These are phyloP conservation scores for Mesorhabditis sp. DNA, from an alignment of 2,888 invertebrate genomes.

Conservation along the genomic window DNA sequence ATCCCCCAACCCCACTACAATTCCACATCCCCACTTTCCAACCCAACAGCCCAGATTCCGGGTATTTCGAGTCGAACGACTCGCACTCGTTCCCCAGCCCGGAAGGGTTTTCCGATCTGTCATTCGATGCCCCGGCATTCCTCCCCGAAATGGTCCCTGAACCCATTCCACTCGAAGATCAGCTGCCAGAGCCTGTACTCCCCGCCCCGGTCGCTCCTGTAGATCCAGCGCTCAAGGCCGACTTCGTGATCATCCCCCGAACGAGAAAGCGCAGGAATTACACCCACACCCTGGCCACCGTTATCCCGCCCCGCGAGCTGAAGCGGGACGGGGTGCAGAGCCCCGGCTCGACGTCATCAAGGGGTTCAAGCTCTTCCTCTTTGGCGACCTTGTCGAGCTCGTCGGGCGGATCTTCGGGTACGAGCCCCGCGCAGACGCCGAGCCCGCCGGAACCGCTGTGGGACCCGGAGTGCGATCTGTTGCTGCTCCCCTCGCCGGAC, in stretches of 20 bases:
- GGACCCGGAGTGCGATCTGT: neutral
- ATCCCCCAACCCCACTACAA: neutral
- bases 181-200: neutral
- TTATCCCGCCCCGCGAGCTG: neutral
- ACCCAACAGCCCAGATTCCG: neutral
- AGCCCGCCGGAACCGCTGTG: neutral
- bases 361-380: neutral
- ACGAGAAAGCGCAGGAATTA: neutral
- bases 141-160: too few relatives aligned
- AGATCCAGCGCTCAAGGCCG: too few relatives aligned
- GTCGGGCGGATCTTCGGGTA: too few relatives aligned
- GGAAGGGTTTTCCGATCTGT: too few relatives aligned
- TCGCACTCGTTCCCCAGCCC: too few relatives aligned
- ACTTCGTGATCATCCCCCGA: too few relatives aligned
- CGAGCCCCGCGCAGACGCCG: neutral
- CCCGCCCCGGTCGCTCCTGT: neutral
- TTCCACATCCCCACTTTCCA: neutral
- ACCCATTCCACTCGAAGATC: neutral
- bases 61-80: neutral
- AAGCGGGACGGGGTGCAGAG: neutral
- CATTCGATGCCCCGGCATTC: too few relatives aligned
- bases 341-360: neutral
- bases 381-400: neutral
- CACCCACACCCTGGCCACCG: neutral
- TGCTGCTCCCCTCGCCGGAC: constrained; percentile 2